Conservation (phyloP, 2,797 vertebrate genomes). For the Iguana delicatissima region DNA sequence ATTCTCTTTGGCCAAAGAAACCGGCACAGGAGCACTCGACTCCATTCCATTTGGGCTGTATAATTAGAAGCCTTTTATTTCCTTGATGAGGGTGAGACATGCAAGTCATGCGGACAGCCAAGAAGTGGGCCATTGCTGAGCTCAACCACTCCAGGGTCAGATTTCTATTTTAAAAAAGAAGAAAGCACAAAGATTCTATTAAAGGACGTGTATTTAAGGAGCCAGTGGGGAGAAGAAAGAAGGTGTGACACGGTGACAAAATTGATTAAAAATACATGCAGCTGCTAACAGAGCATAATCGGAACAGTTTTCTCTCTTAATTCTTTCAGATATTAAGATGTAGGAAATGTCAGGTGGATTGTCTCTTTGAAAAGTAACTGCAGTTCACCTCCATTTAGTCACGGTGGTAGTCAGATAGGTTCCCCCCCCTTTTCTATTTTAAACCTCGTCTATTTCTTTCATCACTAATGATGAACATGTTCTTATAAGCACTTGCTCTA, state of each 20-base stretch:
- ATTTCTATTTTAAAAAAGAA: constrained; percentile 61
- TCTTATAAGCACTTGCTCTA: constrained; percentile 7
- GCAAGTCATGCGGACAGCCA: constrained; percentile 38
- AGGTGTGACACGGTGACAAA: constrained; percentile 56
- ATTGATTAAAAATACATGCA: constrained; percentile 74
- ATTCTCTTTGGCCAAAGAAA: constrained; percentile 52
- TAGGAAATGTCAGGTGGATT: constrained; percentile 48
- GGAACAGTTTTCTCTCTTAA: constrained; percentile 57
- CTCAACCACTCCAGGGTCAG: constrained; percentile 46
- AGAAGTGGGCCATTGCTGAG: constrained; percentile 56
- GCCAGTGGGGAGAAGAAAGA: constrained; percentile 50
- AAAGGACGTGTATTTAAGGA: constrained; percentile 55
- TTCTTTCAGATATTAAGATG: constrained; percentile 62
- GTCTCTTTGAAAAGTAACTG: constrained; percentile 58
- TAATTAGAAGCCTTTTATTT: constrained; percentile 70
- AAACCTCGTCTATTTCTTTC: constrained; percentile 49
- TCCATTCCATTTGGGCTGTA: constrained; percentile 64
- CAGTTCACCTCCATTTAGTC: constrained; percentile 41
- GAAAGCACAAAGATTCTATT: constrained; percentile 59
- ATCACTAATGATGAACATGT: constrained; percentile 1
- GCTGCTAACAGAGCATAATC: constrained; percentile 62
- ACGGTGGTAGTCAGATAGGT: constrained; percentile 45
- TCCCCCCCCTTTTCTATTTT: too few species aligned
- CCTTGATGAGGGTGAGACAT: constrained; percentile 53
- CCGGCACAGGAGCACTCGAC: constrained; percentile 54